These are phyloP conservation scores for Podotricha telesiphe DNA, from an alignment of 2,888 invertebrate species.

Conservation along the genomic window DNA sequence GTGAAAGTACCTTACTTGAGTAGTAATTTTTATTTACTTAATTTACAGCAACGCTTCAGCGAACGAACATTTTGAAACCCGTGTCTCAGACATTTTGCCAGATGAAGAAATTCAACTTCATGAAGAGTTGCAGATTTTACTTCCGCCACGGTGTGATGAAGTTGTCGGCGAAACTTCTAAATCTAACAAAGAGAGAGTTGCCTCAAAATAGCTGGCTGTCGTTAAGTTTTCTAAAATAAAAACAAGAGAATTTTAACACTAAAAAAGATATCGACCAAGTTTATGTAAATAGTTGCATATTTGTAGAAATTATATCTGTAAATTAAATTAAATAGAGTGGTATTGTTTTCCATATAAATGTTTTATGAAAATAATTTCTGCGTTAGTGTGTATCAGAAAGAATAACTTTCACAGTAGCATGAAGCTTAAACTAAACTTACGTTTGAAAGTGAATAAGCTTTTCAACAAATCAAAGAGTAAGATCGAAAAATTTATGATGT, in stretches of 20 bases:
- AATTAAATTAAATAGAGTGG: too few relatives aligned
- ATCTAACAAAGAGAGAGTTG: slow-evolving; percentile 49
- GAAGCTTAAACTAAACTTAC: slow-evolving; percentile 51
- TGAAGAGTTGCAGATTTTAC: slow-evolving; percentile 74
- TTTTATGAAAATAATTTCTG: too few relatives aligned
- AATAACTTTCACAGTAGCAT: slow-evolving; percentile 44
- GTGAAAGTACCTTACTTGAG: too few relatives aligned
- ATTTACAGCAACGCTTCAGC: slow-evolving; percentile 55
- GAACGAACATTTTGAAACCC: slow-evolving; percentile 62
- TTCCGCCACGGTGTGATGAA: slow-evolving; percentile 74
- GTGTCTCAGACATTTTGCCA: slow-evolving; percentile 57
- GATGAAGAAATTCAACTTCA: slow-evolving; percentile 71
- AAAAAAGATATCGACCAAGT: background rate
- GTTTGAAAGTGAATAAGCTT: slow-evolving; percentile 52
- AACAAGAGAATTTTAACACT: too few relatives aligned
- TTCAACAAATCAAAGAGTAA: slow-evolving; percentile 51
- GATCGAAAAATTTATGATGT: slow-evolving; percentile 58
- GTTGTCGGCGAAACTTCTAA: slow-evolving; percentile 61
- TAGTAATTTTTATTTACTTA: background rate
- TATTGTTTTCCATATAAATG: too few relatives aligned
- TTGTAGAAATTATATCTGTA: slow-evolving; percentile 8
- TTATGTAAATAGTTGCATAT: background rate
- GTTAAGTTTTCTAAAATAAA: background rate
- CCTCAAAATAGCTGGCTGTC: slow-evolving; percentile 9
- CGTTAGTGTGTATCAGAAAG: too few relatives aligned